phyloP scores from a whole-genome alignment of 2,113 vertebrate species.

The Cynopterus brachyotis region DNA sequence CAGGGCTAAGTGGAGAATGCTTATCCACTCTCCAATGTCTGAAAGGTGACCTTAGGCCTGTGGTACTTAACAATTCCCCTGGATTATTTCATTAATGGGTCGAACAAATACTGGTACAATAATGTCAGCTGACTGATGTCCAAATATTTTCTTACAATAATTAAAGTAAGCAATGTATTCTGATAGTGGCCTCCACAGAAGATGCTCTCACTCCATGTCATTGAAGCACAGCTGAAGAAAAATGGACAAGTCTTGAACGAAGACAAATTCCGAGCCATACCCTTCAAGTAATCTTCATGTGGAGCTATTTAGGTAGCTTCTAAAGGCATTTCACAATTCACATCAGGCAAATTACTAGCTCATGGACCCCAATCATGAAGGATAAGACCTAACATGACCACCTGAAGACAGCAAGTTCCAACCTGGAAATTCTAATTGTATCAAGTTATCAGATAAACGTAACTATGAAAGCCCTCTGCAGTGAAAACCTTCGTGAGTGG shows the following conservation, averaged over 20 bases:
- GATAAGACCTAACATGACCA: neutral
- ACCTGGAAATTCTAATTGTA: no score
- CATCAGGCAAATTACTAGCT: neutral
- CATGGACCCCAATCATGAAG: neutral
- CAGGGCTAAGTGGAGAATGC: neutral
- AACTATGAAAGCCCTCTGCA: no score
- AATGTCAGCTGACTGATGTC: no score
- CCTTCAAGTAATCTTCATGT: neutral
- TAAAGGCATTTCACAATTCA: neutral
- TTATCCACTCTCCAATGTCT: neutral
- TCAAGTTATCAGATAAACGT: no score
- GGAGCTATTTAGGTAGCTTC: neutral
- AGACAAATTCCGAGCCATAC: neutral
- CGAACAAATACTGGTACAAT: neutral
- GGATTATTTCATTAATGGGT: neutral
- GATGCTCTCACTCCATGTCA: no score
- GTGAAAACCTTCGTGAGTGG: neutral
- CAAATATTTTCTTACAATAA: neutral
- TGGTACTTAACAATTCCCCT: neutral
- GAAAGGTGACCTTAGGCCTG: neutral
- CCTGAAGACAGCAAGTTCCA: no score
- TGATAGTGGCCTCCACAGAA: neutral
- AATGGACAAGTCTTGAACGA: neutral
- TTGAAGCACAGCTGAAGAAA: neutral
- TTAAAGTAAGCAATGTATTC: neutral